Base-by-base conservation (phyloP, 2,113 vertebrate genomes). In the Calidris pygmaea region DNA sequence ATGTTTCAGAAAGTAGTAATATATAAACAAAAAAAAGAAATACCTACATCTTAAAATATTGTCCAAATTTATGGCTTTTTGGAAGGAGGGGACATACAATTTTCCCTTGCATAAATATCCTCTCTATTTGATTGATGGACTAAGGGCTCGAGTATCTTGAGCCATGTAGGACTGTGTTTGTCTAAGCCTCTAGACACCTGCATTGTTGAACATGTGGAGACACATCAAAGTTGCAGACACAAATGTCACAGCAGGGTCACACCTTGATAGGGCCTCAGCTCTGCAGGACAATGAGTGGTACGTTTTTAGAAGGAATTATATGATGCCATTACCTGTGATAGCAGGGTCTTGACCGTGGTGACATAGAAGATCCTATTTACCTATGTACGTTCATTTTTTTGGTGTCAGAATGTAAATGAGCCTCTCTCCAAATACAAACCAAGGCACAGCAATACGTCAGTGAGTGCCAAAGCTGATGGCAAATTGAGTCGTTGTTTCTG, bases 151-250 rank as follows among this genome's bases (percentile, higher is more conserved):
- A n/a, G 7, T n/a, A 55, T 23, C 79, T 56, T 60, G 35, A 68
- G 43, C 13, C 34, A 14, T 2, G 10, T 41, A 41, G 50, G 56
- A 14, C 0, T 34, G 29, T 41, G 75, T 29, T 70, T 85, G 45
- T 21, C 29, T 56, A 65, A 84, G 37, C 47, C 58, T 76, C 66
- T 17, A 18, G 32, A 76, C 7, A 24, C 20, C 26, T n/a, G n/a
- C 2, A 0, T 32, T 55, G n/a, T 53, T 0, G 0, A 43, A 53
- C 15, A 22, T 0, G 23, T 39, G 48, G 43, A 39, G 47, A 34
- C 27, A 53, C 14, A 32, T 4, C 0, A 2, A 52, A 53, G 47
- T 5, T 59, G 24, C 32, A 29, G 55, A 34, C 32, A 74, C 8
- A 63, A 63, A 59, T 32, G 32, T 29, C 47, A 19, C 1, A 45